These are phyloP conservation scores for Drosophila kikkawai DNA, from an alignment of 1,140 invertebrate genomes.

Conservation along the genomic window DNA sequence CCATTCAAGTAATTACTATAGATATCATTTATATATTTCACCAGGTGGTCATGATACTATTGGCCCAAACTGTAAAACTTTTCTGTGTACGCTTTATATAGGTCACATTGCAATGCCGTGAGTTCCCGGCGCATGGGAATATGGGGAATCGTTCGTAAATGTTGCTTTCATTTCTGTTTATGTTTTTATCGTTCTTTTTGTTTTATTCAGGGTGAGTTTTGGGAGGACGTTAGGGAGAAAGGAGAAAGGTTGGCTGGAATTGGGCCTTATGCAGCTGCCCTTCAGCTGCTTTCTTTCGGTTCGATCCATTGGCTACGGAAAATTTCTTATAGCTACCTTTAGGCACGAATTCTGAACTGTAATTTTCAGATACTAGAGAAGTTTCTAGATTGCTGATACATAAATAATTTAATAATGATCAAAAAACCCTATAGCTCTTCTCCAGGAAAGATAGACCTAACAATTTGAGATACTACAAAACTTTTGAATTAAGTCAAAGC, in stretches of 20 bases:
- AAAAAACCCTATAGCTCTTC: neutral
- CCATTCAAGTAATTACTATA: neutral
- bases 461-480: neutral
- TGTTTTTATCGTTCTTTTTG: slow-evolving; percentile 2
- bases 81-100: slow-evolving; percentile 26
- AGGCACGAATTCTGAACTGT: neutral
- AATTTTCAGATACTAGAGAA: neutral
- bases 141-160: slow-evolving; percentile 13
- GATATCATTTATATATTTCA: neutral
- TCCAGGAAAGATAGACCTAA: neutral
- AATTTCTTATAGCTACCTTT: neutral
- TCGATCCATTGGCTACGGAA: neutral
- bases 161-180: slow-evolving; percentile 8
- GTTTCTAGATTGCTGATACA: neutral
- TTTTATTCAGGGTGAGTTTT: slow-evolving; percentile 28
- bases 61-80: slow-evolving; percentile 18
- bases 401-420: neutral
- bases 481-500: neutral
- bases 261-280: slow-evolving; percentile 20
- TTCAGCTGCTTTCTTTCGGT: slow-evolving; percentile 27
- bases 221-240: slow-evolving; percentile 3
- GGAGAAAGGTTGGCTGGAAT: slow-evolving; percentile 27
- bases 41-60: slow-evolving; percentile 18
- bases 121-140: slow-evolving; percentile 33
- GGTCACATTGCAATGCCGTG: slow-evolving; percentile 40